Conservation (phyloP, 2,888 invertebrate species). For the Eurytoma adleriae region DNA sequence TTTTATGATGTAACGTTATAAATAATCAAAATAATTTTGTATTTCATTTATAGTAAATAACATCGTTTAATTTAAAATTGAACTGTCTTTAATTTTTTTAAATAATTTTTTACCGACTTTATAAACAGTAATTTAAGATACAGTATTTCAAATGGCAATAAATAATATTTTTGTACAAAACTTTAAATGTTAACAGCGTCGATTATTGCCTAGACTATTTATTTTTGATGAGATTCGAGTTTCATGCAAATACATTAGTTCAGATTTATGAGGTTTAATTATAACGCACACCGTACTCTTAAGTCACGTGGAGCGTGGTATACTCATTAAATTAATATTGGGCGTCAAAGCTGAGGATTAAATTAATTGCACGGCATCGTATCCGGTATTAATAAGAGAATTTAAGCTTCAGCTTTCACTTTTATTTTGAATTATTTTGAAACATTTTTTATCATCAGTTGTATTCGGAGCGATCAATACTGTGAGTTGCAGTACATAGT, state of each 20-base stretch:
- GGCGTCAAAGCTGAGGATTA: slow-evolving; percentile 4
- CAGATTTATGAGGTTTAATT: slow-evolving; percentile 36
- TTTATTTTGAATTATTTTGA: too few relatives aligned
- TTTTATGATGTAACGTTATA: too few relatives aligned
- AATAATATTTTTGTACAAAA: background rate
- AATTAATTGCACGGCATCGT: slow-evolving; percentile 13
- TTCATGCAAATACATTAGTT: background rate
- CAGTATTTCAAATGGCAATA: too few relatives aligned
- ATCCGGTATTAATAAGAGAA: background rate
- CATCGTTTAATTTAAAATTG: too few relatives aligned
- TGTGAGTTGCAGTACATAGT: too few relatives aligned
- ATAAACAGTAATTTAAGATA: too few relatives aligned
- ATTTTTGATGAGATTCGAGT: background rate
- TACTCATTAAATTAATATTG: slow-evolving; percentile 35
- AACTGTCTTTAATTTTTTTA: too few relatives aligned
- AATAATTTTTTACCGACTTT: too few relatives aligned
- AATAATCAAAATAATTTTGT: too few relatives aligned
- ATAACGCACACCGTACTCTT: slow-evolving; percentile 18
- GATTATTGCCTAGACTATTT: background rate
- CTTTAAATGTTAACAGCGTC: background rate
- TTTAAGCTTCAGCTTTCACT: background rate
- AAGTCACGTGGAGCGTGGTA: slow-evolving; percentile 3
- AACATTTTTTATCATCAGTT: too few relatives aligned
- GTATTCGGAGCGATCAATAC: too few relatives aligned
- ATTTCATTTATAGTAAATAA: too few relatives aligned